Percentiles rank a stretch among this genome's conserved stretches.
phyloP scores from a whole-genome alignment of 2,888 invertebrate genomes.

The Chrysolina oricalcia region DNA sequence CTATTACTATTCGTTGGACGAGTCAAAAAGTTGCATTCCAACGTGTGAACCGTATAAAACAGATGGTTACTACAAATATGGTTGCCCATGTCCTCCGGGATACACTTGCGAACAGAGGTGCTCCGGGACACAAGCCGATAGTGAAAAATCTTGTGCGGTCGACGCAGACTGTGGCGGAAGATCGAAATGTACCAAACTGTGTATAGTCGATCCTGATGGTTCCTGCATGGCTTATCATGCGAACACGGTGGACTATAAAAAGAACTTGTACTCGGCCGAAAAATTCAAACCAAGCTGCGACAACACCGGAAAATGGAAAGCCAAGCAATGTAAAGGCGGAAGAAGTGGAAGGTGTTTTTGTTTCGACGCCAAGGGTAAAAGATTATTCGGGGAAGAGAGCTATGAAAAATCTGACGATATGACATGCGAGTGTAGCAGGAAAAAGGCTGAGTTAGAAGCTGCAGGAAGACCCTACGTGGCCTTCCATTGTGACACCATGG shows the following conservation, averaged over 20 bases:
- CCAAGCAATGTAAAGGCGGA: constrained; percentile 81
- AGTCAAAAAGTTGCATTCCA: constrained; percentile 43
- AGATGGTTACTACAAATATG: constrained; percentile 38
- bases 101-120: constrained; percentile 60
- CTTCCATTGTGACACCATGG: constrained; percentile 78
- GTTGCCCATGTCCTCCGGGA: constrained; percentile 64
- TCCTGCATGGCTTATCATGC: constrained; percentile 60
- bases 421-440: constrained; percentile 81
- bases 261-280: constrained; percentile 54
- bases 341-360: constrained; percentile 81
- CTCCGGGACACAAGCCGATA: constrained; percentile 47
- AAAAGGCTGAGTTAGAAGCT: constrained; percentile 74
- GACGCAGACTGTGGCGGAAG: constrained; percentile 35
- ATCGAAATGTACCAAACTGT: constrained; percentile 40
- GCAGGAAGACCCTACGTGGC: constrained; percentile 72
- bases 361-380: constrained; percentile 74
- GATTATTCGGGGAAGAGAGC: constrained; percentile 81
- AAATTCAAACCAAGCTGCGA: constrained; percentile 73
- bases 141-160: constrained; percentile 1
- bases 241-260: constrained; percentile 50
- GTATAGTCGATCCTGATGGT: constrained; percentile 38
- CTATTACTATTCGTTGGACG: constrained; percentile 47
- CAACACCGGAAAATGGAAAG: constrained; percentile 75
- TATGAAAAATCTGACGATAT: constrained; percentile 75
- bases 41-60: constrained; percentile 41